These are phyloP conservation scores for Drosophila meridiana DNA, from an alignment of 2,888 invertebrate species.

Conservation along the genomic window DNA sequence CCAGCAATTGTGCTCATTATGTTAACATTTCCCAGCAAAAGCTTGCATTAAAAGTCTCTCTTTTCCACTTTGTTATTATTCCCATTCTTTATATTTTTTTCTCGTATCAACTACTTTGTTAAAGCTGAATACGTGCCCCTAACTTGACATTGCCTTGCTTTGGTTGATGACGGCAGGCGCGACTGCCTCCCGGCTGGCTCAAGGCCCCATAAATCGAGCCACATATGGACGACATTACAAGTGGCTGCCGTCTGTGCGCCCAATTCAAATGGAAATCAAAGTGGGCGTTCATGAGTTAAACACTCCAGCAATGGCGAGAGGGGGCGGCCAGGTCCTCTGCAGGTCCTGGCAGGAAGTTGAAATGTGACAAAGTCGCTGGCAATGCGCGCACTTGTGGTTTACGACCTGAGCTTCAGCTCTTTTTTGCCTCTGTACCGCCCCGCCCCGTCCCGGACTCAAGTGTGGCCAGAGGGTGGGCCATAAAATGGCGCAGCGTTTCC, in stretches of 20 bases:
- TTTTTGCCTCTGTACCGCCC: constrained; percentile 12
- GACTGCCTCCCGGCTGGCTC: constrained; percentile 8
- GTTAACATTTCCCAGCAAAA: background rate
- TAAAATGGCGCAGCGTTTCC: constrained; percentile 65
- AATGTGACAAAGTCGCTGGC: constrained; percentile 76
- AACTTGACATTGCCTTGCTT: constrained; percentile 18
- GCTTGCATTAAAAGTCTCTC: background rate
- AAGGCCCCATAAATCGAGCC: constrained; percentile 77
- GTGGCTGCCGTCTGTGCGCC: constrained; percentile 69
- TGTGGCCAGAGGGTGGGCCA: constrained; percentile 19
- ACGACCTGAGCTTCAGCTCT: constrained; percentile 70
- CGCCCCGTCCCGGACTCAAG: constrained; percentile 11
- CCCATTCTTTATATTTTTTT: constrained; percentile 1
- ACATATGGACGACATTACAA: constrained; percentile 81
- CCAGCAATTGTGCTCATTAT: background rate
- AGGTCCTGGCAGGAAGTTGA: constrained; percentile 58
- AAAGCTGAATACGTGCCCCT: constrained; percentile 13
- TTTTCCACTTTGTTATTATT: background rate
- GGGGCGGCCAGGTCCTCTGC: constrained; percentile 14
- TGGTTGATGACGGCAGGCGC: constrained; percentile 17
- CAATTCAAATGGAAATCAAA: constrained; percentile 84
- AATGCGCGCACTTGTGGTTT: constrained; percentile 75
- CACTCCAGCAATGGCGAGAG: constrained; percentile 58
- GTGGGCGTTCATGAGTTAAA: constrained; percentile 84
- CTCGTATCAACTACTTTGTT: constrained; percentile 30